Base-by-base conservation (phyloP, 2,797 vertebrate species). In the Crypturellus tataupa region DNA sequence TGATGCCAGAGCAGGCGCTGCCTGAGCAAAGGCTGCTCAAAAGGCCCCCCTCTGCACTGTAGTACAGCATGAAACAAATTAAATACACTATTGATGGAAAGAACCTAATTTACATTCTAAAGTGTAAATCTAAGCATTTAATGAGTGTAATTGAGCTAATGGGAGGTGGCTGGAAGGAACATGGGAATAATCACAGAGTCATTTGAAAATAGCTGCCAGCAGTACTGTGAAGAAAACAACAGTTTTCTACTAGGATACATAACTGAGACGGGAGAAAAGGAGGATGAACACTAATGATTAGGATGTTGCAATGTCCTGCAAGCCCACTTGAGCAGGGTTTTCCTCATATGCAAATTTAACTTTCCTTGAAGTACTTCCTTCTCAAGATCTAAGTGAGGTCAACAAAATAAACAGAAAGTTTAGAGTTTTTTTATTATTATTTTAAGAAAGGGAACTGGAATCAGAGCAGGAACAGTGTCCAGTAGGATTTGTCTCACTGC, bases 51-150 rank as follows among this genome's bases (percentile, higher is more conserved):
- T 37, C 8, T 67, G 67, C 25, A 8, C 9, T 9, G 40, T 24
- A 39, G 35, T 25, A 87, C 5, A 42, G 27, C 29, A 69, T 71
- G 59, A 65, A 94, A 78, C 89, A 92, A 96, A 91, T 92, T 89
- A 95, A 95, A 95, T 95, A 88, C 80, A 93, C 76, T 91, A 73
- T 79, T 84, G 76, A 89, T 60, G 93, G 73, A 71, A 93, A 65
- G 77, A 89, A 91, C 84, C 73, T 67, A 71, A 65, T 86, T 94
- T 94, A 91, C 67, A 91, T 75, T 90, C 55, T 18, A 35, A 42
- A 90, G 87, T 51, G 60, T 94, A 94, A 93, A 95, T 87, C 92
- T 87, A 91, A 91, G 44, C 69, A 85, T 71, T 51, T 40, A 93
- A 80, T 93, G 89, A 94, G 80, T 91, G 49, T 87, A 95, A 95